Evolutionary conservation across 2,888 invertebrate genomes (phyloP).

Genomic region (Hypomecis atomaria): DNA sequence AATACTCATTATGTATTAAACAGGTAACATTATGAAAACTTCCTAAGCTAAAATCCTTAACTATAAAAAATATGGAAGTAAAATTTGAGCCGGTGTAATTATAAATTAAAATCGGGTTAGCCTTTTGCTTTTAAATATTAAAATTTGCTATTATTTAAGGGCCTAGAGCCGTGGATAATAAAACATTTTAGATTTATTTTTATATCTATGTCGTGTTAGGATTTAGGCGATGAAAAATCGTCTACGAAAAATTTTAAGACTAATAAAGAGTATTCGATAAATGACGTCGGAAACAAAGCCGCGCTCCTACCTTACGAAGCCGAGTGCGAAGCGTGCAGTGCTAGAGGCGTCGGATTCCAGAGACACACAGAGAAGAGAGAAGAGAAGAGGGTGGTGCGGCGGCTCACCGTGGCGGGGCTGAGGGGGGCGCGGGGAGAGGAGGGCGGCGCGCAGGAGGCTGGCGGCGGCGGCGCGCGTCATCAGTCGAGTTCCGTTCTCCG

Average conservation of each 20-base stretch:
- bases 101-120: constrained; percentile 50
- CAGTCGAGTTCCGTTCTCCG: constrained; percentile 86
- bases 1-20: constrained; percentile 53
- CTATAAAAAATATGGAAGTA: constrained; percentile 48
- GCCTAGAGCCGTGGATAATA: constrained; percentile 42
- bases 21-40: constrained; percentile 38
- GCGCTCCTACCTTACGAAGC: constrained; percentile 83
- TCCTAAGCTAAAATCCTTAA: constrained; percentile 46
- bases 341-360: constrained; percentile 79
- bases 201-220: constrained; percentile 31
- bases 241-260: constrained; percentile 19
- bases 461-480: constrained; percentile 82
- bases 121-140: constrained; percentile 46
- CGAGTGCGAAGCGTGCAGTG: constrained; percentile 81
- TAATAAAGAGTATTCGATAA: constrained; percentile 32
- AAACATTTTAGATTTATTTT: constrained; percentile 33
- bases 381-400: constrained; percentile 73
- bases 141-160: constrained; percentile 42
- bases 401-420: constrained; percentile 82
- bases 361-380: constrained; percentile 77
- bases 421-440: constrained; percentile 83
- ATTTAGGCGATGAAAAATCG: constrained; percentile 34
- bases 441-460: constrained; percentile 82
- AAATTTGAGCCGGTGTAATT: constrained; percentile 48
- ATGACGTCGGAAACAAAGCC: constrained; percentile 40